Base-by-base conservation (phyloP, 2,888 invertebrate genomes). In the Parelbella ahira region DNA sequence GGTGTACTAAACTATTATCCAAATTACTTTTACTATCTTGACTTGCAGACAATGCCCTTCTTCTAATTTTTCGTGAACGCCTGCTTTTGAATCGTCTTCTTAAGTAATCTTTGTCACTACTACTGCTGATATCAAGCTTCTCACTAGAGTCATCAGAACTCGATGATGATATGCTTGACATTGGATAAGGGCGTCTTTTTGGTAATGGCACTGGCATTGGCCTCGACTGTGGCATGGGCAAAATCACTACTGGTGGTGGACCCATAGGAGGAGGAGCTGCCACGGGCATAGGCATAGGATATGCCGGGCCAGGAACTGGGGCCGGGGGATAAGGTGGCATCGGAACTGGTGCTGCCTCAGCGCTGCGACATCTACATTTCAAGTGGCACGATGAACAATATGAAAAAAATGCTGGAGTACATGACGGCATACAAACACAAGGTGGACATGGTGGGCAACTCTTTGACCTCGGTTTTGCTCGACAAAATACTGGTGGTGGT, bases 381-480 rank as follows among this genome's bases (percentile, higher is more conserved):
- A 56, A 55, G 42, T 84, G 84, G 28, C 84, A 84, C 2, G 69
- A 56, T 0, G 83, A 83, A 39, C 83, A 83, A 45, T 63, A 83
- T 0, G 83, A 65, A 44, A 71, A 83, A 51, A 80, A 79, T 1
- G 80, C 51, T n/a, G 83, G 83, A 1, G 79, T 80, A 38, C 82
- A 83, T 0, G 62, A 56, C 1, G 83, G 81, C 12, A 36, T 34
- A 38, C 83, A 83, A 0, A 67, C 34, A 42, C 83, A 83, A 0
- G 83, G 83, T 0, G 83, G 83, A 27, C 83, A 83, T 0, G 73
- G 70, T 0, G 82, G 83, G 29, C 79, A 79, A 12, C 45, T 53
- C n/a, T 44, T 49, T 1, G 58, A 44, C 23, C 56, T 51, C 1
- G 52, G 44, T 12, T 51, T 51, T 1, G 38, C 38, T 28, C 45